phyloP scores from a whole-genome alignment of 1,140 invertebrate genomes.

The Nasonia vitripennis region DNA sequence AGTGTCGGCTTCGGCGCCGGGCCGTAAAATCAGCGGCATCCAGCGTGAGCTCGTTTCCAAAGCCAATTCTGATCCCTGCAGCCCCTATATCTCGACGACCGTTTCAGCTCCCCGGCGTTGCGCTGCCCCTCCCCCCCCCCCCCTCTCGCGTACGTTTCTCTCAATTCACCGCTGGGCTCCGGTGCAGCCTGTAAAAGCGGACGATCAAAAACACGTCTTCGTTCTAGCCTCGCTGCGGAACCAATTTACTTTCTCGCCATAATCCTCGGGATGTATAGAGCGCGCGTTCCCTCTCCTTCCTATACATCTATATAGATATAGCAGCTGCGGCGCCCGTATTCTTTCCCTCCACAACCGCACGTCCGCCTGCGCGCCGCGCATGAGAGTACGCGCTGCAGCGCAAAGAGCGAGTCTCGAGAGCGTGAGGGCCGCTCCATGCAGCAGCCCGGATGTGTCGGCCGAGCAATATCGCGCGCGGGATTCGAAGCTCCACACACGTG shows the following conservation, averaged over 20 bases:
- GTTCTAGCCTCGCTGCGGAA: constrained; percentile 30
- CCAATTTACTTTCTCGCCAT: constrained; percentile 53
- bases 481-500: constrained; percentile 11
- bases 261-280: constrained; percentile 32
- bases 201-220: constrained; percentile 51
- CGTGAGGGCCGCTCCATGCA: not conserved
- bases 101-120: not conserved
- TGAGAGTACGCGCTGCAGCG: not conserved
- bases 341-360: not conserved
- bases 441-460: not conserved
- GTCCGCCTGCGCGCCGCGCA: no score
- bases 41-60: constrained; percentile 25
- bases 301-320: no score
- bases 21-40: constrained; percentile 42
- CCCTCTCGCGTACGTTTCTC: constrained; percentile 41
- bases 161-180: constrained; percentile 39
- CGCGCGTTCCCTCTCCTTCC: not conserved
- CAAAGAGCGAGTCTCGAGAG: not conserved
- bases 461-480: constrained; percentile 17
- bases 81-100: constrained; percentile 29
- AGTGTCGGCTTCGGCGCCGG: not conserved
- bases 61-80: constrained; percentile 40
- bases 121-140: no score
- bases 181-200: constrained; percentile 37
- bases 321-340: constrained; percentile 1